Percentiles rank a stretch among this genome's conserved stretches.
Evolutionary conservation across 2,888 invertebrate species (phyloP).

Genomic region (Oligia latruncula): DNA sequence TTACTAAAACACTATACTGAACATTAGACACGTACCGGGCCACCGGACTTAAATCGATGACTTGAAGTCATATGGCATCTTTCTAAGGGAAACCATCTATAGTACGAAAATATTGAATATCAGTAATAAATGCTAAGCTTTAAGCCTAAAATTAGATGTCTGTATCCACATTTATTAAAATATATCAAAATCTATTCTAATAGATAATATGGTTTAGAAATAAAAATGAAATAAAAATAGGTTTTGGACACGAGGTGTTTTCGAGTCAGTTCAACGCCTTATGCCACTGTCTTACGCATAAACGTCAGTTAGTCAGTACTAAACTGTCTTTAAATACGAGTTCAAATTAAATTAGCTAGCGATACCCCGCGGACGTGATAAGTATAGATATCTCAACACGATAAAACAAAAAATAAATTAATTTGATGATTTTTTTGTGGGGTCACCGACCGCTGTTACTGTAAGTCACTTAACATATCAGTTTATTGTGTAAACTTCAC

Average conservation of each 20-base stretch:
- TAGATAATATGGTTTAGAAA: slow-evolving; percentile 5
- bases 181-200: slow-evolving; percentile 22
- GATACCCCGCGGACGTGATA: not conserved
- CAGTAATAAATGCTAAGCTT: slow-evolving; percentile 32
- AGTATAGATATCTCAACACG: not conserved
- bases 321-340: not conserved
- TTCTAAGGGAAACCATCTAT: not conserved
- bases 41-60: slow-evolving; percentile 1
- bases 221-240: not conserved
- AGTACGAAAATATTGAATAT: slow-evolving; percentile 11
- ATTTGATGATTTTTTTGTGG: not conserved
- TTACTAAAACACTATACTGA: not conserved
- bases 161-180: slow-evolving; percentile 4
- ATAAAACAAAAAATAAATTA: not conserved
- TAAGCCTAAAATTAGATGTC: slow-evolving; percentile 8
- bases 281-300: not conserved
- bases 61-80: not conserved
- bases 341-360: not conserved
- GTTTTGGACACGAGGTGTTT: not conserved
- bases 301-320: not conserved
- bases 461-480: not conserved
- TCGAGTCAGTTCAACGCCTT: not conserved
- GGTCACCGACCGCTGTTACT: not conserved
- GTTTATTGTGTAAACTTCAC: not conserved
- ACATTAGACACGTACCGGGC: not conserved